A percentile compares a stretch with the other conserved stretches of the same genome.
Evolutionary conservation across 2,113 vertebrate genomes (phyloP).

Genomic region (Dolichallabes microphthalmus): DNA sequence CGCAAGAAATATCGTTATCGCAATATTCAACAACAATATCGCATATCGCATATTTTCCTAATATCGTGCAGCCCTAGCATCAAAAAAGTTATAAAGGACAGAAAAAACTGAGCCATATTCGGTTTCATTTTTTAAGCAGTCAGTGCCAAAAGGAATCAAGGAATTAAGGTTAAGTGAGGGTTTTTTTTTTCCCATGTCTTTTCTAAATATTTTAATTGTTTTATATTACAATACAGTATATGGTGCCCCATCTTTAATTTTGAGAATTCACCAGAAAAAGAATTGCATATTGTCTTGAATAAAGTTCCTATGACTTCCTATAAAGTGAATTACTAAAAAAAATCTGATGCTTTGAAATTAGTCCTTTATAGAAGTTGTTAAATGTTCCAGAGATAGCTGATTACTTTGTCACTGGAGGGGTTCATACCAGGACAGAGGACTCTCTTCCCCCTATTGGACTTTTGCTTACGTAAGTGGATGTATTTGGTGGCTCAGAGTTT

Average conservation of each 20-base stretch:
- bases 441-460: conserved; percentile 47
- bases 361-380: neutral
- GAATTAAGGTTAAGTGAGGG: too few relatives aligned
- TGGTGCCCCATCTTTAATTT: too few relatives aligned
- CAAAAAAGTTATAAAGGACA: too few relatives aligned
- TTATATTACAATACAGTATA: neutral
- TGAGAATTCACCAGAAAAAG: neutral
- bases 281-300: neutral
- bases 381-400: neutral
- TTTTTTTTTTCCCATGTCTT: too few relatives aligned
- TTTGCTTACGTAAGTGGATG: conserved; percentile 53
- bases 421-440: conserved; percentile 30
- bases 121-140: too few relatives aligned
- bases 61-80: too few relatives aligned
- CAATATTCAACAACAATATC: too few relatives aligned
- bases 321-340: neutral
- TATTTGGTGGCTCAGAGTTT: conserved; percentile 39
- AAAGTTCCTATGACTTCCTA: neutral
- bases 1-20: too few relatives aligned
- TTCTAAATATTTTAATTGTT: too few relatives aligned
- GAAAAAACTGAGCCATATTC: too few relatives aligned
- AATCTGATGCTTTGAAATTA: neutral
- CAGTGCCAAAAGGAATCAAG: too few relatives aligned
- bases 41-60: too few relatives aligned
- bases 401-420: conserved; percentile 16